Percentiles rank a stretch among this genome's conserved stretches.
Conservation (phyloP, 2,888 invertebrate genomes). For the Hanleya hanleyi region DNA sequence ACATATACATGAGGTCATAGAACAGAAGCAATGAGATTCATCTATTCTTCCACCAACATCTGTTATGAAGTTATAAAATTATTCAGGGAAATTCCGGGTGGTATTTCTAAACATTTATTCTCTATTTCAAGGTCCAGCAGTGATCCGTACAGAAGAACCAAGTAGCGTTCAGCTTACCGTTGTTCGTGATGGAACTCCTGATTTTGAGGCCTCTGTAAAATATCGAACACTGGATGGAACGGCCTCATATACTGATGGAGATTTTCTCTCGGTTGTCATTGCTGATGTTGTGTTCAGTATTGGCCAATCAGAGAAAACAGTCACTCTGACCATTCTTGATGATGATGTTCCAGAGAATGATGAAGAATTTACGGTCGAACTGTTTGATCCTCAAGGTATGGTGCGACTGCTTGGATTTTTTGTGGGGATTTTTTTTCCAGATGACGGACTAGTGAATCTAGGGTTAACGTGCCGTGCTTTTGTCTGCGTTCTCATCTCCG, state of each 20-base stretch:
- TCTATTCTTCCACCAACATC: no score
- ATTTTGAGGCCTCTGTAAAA: slow-evolving; percentile 43
- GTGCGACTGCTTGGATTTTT: not conserved
- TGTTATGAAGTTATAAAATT: no score
- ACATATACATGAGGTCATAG: no score
- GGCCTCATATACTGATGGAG: slow-evolving; percentile 48
- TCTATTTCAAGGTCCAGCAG: no score
- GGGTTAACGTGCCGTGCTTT: not conserved
- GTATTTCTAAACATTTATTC: no score
- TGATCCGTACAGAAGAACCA: slow-evolving; percentile 55
- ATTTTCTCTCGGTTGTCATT: slow-evolving; percentile 49
- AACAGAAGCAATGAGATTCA: no score
- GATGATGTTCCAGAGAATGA: slow-evolving; percentile 64
- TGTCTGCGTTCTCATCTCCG: not conserved
- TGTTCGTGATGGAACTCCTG: slow-evolving; percentile 52
- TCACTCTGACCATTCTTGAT: slow-evolving; percentile 56
- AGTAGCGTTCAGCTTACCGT: slow-evolving; percentile 51
- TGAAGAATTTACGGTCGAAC: slow-evolving; percentile 64
- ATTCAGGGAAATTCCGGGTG: no score
- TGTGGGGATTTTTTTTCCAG: not conserved
- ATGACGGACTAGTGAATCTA: not conserved
- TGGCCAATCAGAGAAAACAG: slow-evolving; percentile 52
- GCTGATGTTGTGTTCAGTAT: slow-evolving; percentile 53
- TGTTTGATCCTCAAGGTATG: slow-evolving; percentile 67
- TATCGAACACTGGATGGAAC: slow-evolving; percentile 65